Conservation (phyloP, 2,888 invertebrate species). For the Eledona agricola region DNA sequence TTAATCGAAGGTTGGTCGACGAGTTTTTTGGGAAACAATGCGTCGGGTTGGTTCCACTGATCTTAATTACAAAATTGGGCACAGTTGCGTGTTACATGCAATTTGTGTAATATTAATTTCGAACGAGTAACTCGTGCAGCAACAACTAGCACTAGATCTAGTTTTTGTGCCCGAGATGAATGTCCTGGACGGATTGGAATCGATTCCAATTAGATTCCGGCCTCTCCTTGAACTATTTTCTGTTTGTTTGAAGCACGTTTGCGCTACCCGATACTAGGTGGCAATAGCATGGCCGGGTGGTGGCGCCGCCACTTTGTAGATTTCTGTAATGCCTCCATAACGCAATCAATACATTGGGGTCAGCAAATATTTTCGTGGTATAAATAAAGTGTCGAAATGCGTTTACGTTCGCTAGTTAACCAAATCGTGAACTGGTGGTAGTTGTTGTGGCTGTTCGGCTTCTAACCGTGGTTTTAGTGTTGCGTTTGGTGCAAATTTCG, state of each 20-base stretch:
- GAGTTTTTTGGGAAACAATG: no score
- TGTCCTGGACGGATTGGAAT: slow-evolving; percentile 16
- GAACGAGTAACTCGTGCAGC: no score
- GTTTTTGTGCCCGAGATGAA: background rate
- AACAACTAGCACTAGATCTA: background rate
- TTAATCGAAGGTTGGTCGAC: slow-evolving; percentile 21
- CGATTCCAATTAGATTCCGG: slow-evolving; percentile 23
- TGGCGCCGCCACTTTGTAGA: slow-evolving; percentile 25
- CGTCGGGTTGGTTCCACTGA: no score
- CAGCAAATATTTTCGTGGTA: slow-evolving; percentile 38
- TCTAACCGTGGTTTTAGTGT: slow-evolving; percentile 7
- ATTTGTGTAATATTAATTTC: no score
- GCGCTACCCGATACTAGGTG: background rate
- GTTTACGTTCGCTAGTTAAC: slow-evolving; percentile 29
- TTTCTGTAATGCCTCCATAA: slow-evolving; percentile 30
- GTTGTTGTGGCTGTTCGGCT: slow-evolving; percentile 2
- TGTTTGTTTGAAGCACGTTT: no score
- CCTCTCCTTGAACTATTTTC: slow-evolving; percentile 30
- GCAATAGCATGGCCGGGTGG: background rate
- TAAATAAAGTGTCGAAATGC: slow-evolving; percentile 38
- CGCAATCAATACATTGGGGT: slow-evolving; percentile 41
- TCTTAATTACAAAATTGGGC: slow-evolving; percentile 8
- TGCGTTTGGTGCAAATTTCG: slow-evolving; percentile 1
- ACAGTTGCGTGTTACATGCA: slow-evolving; percentile 9
- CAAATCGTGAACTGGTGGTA: slow-evolving; percentile 22